These are phyloP conservation scores for Amniataba percoides DNA, from an alignment of 2,797 vertebrate species.

Conservation along the genomic window DNA sequence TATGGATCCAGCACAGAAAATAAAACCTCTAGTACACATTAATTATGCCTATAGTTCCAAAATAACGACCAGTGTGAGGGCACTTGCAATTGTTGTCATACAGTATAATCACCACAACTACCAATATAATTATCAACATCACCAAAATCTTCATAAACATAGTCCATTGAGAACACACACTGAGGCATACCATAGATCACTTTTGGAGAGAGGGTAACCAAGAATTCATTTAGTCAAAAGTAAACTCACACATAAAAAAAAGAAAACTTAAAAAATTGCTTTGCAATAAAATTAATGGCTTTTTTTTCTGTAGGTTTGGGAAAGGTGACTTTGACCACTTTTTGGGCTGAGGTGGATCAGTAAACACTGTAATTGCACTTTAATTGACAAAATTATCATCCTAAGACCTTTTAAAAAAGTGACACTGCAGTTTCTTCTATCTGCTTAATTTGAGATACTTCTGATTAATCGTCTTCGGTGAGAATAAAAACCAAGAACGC, in stretches of 20 bases:
- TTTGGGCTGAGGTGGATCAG: conserved; percentile 74
- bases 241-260: conserved; percentile 55
- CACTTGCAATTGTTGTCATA: conserved; percentile 84
- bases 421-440: conserved; percentile 70
- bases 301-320: conserved; percentile 63
- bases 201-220: conserved; percentile 69
- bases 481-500: conserved; percentile 33
- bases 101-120: conserved; percentile 83
- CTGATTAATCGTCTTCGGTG: conserved; percentile 23
- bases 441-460: conserved; percentile 38
- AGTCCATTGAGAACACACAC: conserved; percentile 81
- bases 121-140: conserved; percentile 80
- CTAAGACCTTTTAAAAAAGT: conserved; percentile 67
- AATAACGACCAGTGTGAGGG: conserved; percentile 84
- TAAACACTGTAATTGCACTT: conserved; percentile 86
- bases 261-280: conserved; percentile 53
- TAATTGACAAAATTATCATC: conserved; percentile 72
- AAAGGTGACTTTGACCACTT: conserved; percentile 60
- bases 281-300: conserved; percentile 73
- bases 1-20: conserved; percentile 80
- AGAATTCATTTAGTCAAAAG: conserved; percentile 64
- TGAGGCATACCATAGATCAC: conserved; percentile 80
- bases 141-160: conserved; percentile 82
- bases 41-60: conserved; percentile 80
- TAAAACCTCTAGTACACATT: conserved; percentile 76